Evolutionary conservation across 2,797 vertebrate genomes (phyloP), one percentile per base, ranked within the genome.

Genomic region (Carapus acus): DNA sequence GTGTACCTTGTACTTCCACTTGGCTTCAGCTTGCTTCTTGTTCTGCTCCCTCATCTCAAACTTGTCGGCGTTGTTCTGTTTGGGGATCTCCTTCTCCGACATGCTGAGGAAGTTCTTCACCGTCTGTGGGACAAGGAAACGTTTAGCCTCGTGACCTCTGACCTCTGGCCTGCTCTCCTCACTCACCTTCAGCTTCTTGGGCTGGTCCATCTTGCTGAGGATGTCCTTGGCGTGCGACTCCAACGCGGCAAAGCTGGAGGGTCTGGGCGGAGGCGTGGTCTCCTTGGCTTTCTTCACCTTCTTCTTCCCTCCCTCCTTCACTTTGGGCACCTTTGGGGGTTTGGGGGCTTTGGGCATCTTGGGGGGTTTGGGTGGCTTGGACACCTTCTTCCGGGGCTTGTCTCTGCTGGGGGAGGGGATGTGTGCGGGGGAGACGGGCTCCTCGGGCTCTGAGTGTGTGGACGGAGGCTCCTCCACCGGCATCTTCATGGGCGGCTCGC

Each of bases 1-100:
- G 12, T 69, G 81, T 85, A 98, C 96, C 94, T 99, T 99, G 24
- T 99, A 99, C 75, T 99, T 99, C 96, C 96, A 99, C 62, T 97
- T 98, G 17, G 94, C 93, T 88, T 98, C 95, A 0, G 93, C 93
- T 90, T 97, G 96, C 86, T 90, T 94, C 85, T 97, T 99, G 55
- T 91, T 94, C 76, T 95, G 96, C 67, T 98, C 96, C 76, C 94
- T 90, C 47, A 92, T 87, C 82, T 97, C 93, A 77, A 96, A 90
- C 74, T 94, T 95, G 62, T 95, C 91, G 65, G 90, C 68, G 1
- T 92, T 91, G 23, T 94, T 95, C 82, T 94, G 93, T 50, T 94
- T 92, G 45, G 85, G 85, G 1, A 73, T 70, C 66, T 97, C 94
- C 78, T 93, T 97, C 73, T 87, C 92, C 49, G 94, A 89, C 71